Evolutionary conservation across 1,140 invertebrate species (phyloP), one percentile per base, ranked within the genome.

Genomic region (Magallana gigas): DNA sequence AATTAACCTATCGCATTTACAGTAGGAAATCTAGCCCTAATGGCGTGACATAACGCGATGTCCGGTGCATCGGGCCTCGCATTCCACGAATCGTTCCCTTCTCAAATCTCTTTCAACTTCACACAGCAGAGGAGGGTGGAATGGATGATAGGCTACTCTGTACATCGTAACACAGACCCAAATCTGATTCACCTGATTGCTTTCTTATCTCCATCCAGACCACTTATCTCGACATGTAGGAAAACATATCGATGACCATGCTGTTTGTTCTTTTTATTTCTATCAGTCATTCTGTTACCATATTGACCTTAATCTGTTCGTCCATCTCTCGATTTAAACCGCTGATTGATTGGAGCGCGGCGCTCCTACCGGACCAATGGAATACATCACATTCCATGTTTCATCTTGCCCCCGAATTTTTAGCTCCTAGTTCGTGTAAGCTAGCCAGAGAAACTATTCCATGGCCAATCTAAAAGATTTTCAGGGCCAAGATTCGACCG

Each of bases 231-330:
- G 68, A 76, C 68, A 76, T 76, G 68, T 76, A 76, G 68, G 12
- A 76, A 76, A 76, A 76, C 68, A 76, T 76, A 76, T 76, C 68
- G 68, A 76, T 76, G 68, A 76, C 68, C 68, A 76, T 76, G 68
- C 68, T 76, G 68, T 76, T 76, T 76, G 68, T 76, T 76, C 68
- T 76, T 76, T 76, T 76, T 29, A 76, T 76, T 76, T 76, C 18
- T 76, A 76, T 76, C 68, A 76, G 68, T 36, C 68, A 76, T 76
- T 76, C 64, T 71, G 64, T 71, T 71, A 71, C 64, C 64, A 71
- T n/a, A 71, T 23, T 29, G 68, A 23, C 23, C 68, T 76, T 76
- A 71, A 29, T 36, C 23, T 71, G 8, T 12, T 9, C 23, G 29
- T 76, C 68, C 68, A 76, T 76, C 68, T 76, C 23, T 36, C 23